Evolutionary conservation across 92 coral and sea anemone species (phyloP).

Genomic region (Palythoa caribaeorum): DNA sequence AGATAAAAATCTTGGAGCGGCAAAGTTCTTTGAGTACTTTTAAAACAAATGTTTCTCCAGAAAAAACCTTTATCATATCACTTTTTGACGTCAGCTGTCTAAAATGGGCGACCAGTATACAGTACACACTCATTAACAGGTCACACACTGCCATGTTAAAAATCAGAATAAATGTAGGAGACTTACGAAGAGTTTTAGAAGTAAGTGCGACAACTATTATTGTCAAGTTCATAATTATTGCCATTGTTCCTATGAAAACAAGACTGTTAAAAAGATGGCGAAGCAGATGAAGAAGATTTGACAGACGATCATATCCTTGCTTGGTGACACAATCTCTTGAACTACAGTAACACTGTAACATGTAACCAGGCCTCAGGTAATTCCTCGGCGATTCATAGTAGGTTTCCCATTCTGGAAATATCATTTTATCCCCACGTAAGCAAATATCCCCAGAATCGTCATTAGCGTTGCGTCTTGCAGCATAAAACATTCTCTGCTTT

Average conservation of each 20-base stretch:
- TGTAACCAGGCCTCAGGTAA: neutral
- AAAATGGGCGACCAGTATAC: neutral
- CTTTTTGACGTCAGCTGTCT: neutral
- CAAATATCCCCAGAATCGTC: neutral
- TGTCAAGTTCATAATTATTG: neutral
- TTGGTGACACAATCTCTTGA: neutral
- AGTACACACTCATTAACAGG: neutral
- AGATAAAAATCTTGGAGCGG: no score
- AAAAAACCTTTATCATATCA: no score
- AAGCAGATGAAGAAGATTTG: neutral
- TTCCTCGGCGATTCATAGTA: neutral
- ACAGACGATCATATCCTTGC: neutral
- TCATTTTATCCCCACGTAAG: neutral
- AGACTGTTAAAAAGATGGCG: neutral
- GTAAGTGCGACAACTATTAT: neutral
- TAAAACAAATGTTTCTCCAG: no score
- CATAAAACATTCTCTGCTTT: neutral
- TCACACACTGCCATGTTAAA: slow-evolving; percentile 9
- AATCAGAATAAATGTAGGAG: neutral
- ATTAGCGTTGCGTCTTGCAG: neutral
- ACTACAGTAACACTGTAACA: no score
- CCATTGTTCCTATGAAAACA: neutral
- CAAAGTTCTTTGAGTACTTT: no score
- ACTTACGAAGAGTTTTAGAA: neutral
- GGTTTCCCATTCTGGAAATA: neutral